Conservation (phyloP, 1,140 invertebrate genomes). For the Drosophila azteca region DNA sequence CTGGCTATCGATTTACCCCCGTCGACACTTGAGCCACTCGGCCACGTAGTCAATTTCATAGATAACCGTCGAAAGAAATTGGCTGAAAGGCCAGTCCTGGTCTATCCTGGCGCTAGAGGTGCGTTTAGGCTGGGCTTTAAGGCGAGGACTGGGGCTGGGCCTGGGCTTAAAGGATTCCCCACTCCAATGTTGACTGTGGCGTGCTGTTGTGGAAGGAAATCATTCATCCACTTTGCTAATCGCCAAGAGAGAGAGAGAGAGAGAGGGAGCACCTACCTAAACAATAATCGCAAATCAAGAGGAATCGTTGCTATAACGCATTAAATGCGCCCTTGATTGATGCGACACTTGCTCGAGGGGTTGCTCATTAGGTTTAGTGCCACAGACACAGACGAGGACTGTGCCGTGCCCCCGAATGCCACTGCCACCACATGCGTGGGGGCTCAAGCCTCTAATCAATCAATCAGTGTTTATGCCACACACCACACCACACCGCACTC, state of each 20-base stretch:
- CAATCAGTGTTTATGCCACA: constrained; percentile 77
- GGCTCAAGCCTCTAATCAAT: constrained; percentile 74
- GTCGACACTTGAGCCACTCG: constrained; percentile 51
- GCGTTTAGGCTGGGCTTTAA: constrained; percentile 20
- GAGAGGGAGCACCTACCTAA: constrained; percentile 41
- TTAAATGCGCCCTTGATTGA: constrained; percentile 81
- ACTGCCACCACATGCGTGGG: neutral
- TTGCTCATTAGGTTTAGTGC: constrained; percentile 79
- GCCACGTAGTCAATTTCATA: constrained; percentile 65
- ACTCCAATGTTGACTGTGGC: constrained; percentile 16
- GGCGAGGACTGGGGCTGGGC: neutral
- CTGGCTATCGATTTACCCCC: constrained; percentile 55
- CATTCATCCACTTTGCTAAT: constrained; percentile 79
- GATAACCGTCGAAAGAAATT: constrained; percentile 8
- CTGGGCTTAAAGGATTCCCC: constrained; percentile 44
- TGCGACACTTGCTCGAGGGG: constrained; percentile 79
- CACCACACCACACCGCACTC: constrained; percentile 13
- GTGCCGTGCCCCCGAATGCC: too few relatives aligned
- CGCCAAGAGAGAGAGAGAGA: constrained; percentile 40
- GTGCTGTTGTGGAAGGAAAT: constrained; percentile 16
- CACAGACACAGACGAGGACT: neutral
- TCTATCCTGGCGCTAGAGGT: constrained; percentile 31
- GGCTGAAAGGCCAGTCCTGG: constrained; percentile 23
- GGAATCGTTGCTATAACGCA: constrained; percentile 72
- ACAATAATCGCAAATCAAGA: constrained; percentile 80